These are phyloP conservation scores for Vireo griseus DNA, from an alignment of 2,797 vertebrate genomes.

Conservation along the genomic window DNA sequence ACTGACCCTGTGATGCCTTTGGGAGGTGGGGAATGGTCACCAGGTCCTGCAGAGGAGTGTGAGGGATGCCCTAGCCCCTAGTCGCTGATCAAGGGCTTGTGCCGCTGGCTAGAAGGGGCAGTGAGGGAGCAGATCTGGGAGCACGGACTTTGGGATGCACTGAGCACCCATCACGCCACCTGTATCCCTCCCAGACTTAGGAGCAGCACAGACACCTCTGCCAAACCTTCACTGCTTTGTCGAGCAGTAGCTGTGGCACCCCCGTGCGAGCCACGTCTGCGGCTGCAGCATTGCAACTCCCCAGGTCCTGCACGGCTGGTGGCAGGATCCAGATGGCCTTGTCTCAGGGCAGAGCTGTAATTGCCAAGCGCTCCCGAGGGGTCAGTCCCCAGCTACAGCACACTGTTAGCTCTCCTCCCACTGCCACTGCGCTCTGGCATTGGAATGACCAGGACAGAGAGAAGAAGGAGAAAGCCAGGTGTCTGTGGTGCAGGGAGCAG, in stretches of 20 bases:
- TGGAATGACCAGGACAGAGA: not conserved
- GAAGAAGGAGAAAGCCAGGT: not conserved
- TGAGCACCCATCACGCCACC: rapidly evolving
- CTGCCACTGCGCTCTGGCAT: not conserved
- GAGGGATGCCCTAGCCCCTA: not conserved
- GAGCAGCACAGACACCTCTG: not conserved
- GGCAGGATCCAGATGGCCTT: not conserved
- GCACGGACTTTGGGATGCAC: rapidly evolving
- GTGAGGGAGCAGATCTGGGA: not conserved
- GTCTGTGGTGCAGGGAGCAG: not conserved
- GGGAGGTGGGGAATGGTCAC: not conserved
- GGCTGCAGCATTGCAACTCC: not conserved
- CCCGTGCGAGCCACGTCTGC: rapidly evolving
- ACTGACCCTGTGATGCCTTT: not conserved
- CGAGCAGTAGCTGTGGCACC: rapidly evolving
- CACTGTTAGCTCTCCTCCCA: not conserved
- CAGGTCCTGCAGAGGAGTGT: not conserved
- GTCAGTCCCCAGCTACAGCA: not conserved
- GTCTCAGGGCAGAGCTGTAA: not conserved
- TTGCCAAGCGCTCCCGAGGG: not conserved
- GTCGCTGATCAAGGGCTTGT: rapidly evolving
- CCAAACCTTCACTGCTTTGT: not conserved
- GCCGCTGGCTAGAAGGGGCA: not conserved
- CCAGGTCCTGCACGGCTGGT: not conserved
- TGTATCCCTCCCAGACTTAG: not conserved